Evolutionary conservation across 2,888 invertebrate genomes (phyloP).

Genomic region (Eulithis testata): DNA sequence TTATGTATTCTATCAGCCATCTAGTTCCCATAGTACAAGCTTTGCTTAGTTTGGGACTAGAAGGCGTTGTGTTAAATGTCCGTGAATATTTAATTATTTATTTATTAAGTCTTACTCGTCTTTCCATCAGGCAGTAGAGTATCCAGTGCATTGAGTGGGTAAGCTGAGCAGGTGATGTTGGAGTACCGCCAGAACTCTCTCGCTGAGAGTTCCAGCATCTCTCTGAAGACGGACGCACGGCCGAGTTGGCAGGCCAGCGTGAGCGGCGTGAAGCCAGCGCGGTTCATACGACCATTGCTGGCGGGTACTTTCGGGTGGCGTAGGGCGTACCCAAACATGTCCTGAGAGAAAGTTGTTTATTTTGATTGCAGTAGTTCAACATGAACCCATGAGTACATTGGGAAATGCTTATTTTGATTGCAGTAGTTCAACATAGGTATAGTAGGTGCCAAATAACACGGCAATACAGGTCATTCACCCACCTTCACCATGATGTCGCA

Average conservation of each 20-base stretch:
- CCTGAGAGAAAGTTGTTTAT: conserved; percentile 80
- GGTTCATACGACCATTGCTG: conserved; percentile 95
- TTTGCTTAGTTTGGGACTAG: too few species aligned
- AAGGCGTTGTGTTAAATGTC: too few species aligned
- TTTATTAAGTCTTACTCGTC: conserved; percentile 95
- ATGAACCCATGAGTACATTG: too few species aligned
- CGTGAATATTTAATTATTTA: too few species aligned
- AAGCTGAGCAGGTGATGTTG: conserved; percentile 99
- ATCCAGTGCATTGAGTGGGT: conserved; percentile 97
- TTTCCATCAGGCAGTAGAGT: conserved; percentile 97
- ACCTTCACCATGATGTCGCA: too few species aligned
- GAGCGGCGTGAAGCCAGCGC: conserved; percentile 95
- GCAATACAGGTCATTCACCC: too few species aligned
- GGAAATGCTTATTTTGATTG: too few species aligned
- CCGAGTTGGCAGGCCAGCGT: conserved; percentile 98
- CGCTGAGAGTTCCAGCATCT: conserved; percentile 98
- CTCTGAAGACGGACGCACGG: conserved; percentile 97
- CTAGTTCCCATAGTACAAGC: too few species aligned
- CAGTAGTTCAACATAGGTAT: too few species aligned
- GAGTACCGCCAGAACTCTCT: conserved; percentile 99
- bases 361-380: background rate
- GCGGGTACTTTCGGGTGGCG: conserved; percentile 97
- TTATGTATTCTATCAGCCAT: too few species aligned
- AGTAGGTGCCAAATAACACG: too few species aligned
- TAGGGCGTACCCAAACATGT: conserved; percentile 99